Evolutionary conservation across 1,140 invertebrate genomes (phyloP).

Genomic region (Pararge aegeria): DNA sequence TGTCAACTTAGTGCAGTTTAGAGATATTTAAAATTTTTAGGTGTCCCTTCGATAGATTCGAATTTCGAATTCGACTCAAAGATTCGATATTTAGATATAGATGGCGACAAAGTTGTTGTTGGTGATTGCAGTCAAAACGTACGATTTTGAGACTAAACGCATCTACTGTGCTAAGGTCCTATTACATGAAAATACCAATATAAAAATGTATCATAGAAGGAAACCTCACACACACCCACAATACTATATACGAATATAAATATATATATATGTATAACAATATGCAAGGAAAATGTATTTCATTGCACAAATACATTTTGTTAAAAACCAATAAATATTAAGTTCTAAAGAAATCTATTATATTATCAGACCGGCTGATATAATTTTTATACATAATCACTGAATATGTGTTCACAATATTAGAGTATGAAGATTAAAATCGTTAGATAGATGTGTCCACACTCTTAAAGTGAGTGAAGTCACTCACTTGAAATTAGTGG

Average conservation of each 20-base stretch:
- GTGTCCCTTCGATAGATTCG: no score
- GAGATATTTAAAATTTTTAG: no score
- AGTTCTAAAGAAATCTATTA: constrained; percentile 19
- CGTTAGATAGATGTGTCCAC: no score
- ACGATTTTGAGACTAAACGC: neutral
- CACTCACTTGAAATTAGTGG: no score
- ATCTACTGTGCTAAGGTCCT: neutral
- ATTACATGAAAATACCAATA: constrained; percentile 45
- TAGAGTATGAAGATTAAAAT: neutral
- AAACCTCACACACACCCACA: constrained; percentile 35
- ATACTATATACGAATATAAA: constrained; percentile 14
- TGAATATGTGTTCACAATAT: constrained; percentile 18
- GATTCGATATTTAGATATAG: no score
- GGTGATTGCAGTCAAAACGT: no score
- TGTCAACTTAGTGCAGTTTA: no score
- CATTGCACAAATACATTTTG: constrained; percentile 33
- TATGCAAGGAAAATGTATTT: constrained; percentile 25
- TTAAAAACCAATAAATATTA: neutral
- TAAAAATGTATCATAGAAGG: constrained; percentile 40
- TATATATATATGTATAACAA: no score
- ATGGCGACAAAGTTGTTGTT: no score
- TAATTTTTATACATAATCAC: constrained; percentile 20
- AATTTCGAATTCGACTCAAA: no score
- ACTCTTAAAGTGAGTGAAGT: no score
- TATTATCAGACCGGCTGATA: constrained; percentile 28